phyloP scores from a whole-genome alignment of 2,888 invertebrate species.

The Eumerus sabulonum region DNA sequence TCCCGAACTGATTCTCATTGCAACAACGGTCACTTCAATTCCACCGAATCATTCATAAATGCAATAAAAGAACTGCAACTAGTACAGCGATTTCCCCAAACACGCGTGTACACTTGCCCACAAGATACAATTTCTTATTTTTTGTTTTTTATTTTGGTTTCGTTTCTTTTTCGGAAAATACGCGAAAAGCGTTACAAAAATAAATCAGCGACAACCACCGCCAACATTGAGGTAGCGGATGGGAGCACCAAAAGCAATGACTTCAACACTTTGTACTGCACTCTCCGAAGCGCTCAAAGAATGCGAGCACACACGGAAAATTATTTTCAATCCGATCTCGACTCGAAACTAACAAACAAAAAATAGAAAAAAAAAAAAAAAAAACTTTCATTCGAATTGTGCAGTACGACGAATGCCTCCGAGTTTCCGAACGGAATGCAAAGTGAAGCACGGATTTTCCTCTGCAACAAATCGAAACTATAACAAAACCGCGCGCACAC shows the following conservation, averaged over 20 bases:
- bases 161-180: constrained; percentile 65
- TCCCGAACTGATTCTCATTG: constrained; percentile 55
- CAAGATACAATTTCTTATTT: too few species aligned
- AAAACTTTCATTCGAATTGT: constrained; percentile 59
- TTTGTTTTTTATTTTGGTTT: too few species aligned
- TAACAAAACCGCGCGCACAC: constrained; percentile 50
- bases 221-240: constrained; percentile 20
- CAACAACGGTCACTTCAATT: constrained; percentile 35
- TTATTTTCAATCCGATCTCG: constrained; percentile 36
- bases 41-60: constrained; percentile 63
- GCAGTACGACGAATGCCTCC: constrained; percentile 17
- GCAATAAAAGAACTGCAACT: constrained; percentile 36
- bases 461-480: constrained; percentile 49
- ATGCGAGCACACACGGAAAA: constrained; percentile 64
- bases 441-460: constrained; percentile 68
- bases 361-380: constrained; percentile 40
- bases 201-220: constrained; percentile 50
- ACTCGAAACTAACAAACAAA: constrained; percentile 29
- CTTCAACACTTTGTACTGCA: constrained; percentile 9
- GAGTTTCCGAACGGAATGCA: constrained; percentile 67
- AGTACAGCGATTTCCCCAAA: constrained; percentile 60
- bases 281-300: constrained; percentile 53
- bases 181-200: constrained; percentile 67
- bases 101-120: constrained; percentile 31
- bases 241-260: background rate